Conservation (phyloP, 2,888 invertebrate species). For the Ganaspis brasiliensis region DNA sequence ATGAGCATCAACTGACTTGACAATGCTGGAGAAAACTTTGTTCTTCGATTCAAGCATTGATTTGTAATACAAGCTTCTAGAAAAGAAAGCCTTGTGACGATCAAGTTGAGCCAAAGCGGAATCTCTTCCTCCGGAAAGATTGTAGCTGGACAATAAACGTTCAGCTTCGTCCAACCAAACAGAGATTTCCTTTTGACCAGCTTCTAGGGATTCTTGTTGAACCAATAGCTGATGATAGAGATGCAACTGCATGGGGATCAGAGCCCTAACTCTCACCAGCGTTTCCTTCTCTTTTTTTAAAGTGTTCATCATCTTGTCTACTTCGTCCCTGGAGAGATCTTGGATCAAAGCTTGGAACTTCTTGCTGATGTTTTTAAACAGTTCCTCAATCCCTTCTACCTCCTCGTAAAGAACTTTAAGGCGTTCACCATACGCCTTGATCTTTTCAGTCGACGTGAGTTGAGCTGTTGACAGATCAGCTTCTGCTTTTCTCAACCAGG, state of each 20-base stretch:
- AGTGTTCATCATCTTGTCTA: slow-evolving; percentile 93
- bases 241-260: slow-evolving; percentile 91
- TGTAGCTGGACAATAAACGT: slow-evolving; percentile 84
- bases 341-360: slow-evolving; percentile 95
- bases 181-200: slow-evolving; percentile 92
- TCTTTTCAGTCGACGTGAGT: slow-evolving; percentile 88
- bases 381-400: slow-evolving; percentile 92
- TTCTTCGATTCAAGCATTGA: slow-evolving; percentile 97
- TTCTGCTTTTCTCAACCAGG: slow-evolving; percentile 92
- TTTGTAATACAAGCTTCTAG: slow-evolving; percentile 93
- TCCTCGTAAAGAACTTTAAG: slow-evolving; percentile 89
- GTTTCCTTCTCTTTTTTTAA: slow-evolving; percentile 95
- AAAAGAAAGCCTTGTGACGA: slow-evolving; percentile 92
- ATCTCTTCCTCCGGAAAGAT: slow-evolving; percentile 86
- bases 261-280: slow-evolving; percentile 90
- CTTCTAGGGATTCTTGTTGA: slow-evolving; percentile 94
- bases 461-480: slow-evolving; percentile 86
- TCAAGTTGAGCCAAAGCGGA: slow-evolving; percentile 89
- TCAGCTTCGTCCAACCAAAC: slow-evolving; percentile 94
- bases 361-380: slow-evolving; percentile 95
- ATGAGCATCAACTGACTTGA: slow-evolving; percentile 89
- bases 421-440: slow-evolving; percentile 90
- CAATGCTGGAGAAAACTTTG: slow-evolving; percentile 93
- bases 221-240: slow-evolving; percentile 91
- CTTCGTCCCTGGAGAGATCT: slow-evolving; percentile 93